Evolutionary conservation across 2,888 invertebrate species (phyloP).

Genomic region (Tetropium fuscum): DNA sequence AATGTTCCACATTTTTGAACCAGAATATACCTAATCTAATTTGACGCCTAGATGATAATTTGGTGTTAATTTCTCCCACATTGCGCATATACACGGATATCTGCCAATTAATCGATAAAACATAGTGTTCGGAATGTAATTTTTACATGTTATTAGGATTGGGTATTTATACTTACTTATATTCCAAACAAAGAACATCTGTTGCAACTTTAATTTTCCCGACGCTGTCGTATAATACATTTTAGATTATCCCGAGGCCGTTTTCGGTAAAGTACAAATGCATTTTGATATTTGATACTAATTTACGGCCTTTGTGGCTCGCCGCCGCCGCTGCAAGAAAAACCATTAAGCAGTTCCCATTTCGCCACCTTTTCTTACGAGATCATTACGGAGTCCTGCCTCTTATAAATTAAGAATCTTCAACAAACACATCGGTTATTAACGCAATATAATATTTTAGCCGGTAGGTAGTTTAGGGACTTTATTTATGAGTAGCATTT

Average conservation of each 20-base stretch:
- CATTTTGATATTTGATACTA: slow-evolving; percentile 39
- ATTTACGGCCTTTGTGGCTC: slow-evolving; percentile 41
- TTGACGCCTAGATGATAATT: too few relatives aligned
- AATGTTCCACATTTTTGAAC: too few relatives aligned
- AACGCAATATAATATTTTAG: not conserved
- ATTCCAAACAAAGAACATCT: too few relatives aligned
- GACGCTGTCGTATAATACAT: slow-evolving; percentile 37
- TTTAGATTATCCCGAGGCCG: slow-evolving; percentile 25
- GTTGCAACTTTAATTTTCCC: too few relatives aligned
- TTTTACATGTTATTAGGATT: too few relatives aligned
- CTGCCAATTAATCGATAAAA: not conserved
- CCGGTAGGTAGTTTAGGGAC: too few relatives aligned
- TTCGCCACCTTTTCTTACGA: slow-evolving; percentile 32
- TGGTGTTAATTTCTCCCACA: too few relatives aligned
- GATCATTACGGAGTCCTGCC: not conserved
- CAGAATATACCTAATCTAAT: too few relatives aligned
- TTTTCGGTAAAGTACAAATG: slow-evolving; percentile 27
- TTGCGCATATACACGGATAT: not conserved
- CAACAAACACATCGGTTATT: not conserved
- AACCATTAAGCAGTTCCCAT: slow-evolving; percentile 35
- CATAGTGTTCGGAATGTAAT: too few relatives aligned
- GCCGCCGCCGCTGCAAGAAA: slow-evolving; percentile 31
- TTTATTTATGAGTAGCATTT: too few relatives aligned
- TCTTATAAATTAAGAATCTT: not conserved
- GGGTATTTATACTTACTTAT: too few relatives aligned